These are phyloP conservation scores for Buathra laborator DNA, from an alignment of 2,888 invertebrate species.

Conservation along the genomic window DNA sequence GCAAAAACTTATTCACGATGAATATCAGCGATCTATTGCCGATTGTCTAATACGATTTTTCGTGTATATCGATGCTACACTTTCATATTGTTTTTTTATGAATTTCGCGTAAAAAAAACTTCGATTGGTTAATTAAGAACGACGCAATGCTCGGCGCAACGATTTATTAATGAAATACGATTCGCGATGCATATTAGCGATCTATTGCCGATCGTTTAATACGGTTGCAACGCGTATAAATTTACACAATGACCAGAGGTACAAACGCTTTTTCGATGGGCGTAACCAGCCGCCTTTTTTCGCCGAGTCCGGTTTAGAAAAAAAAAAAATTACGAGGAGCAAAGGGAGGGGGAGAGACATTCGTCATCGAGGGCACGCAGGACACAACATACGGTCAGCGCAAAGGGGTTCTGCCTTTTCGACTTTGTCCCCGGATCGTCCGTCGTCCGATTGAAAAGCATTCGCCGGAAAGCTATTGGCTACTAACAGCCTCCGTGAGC, in stretches of 20 bases:
- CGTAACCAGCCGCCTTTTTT: slow-evolving; percentile 79
- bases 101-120: too few species aligned
- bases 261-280: slow-evolving; percentile 77
- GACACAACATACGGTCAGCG: slow-evolving; percentile 74
- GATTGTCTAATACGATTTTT: too few species aligned
- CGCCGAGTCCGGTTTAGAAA: slow-evolving; percentile 76
- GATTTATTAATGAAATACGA: too few species aligned
- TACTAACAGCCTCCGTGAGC: background rate
- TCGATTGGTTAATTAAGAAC: too few species aligned
- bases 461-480: slow-evolving; percentile 9
- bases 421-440: slow-evolving; percentile 35
- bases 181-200: too few species aligned
- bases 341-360: slow-evolving; percentile 68
- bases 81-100: too few species aligned
- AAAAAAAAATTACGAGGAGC: slow-evolving; percentile 63
- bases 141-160: too few species aligned
- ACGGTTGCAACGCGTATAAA: background rate
- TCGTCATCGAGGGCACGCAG: slow-evolving; percentile 71
- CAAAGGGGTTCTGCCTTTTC: slow-evolving; percentile 41
- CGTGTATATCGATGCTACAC: too few species aligned
- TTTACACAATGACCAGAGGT: slow-evolving; percentile 9
- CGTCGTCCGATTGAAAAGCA: slow-evolving; percentile 28
- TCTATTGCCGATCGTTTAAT: too few species aligned
- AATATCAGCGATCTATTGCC: too few species aligned
- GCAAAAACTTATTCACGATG: too few species aligned